phyloP scores from a whole-genome alignment of 2,888 invertebrate species.

The Anarsia innoxiella region DNA sequence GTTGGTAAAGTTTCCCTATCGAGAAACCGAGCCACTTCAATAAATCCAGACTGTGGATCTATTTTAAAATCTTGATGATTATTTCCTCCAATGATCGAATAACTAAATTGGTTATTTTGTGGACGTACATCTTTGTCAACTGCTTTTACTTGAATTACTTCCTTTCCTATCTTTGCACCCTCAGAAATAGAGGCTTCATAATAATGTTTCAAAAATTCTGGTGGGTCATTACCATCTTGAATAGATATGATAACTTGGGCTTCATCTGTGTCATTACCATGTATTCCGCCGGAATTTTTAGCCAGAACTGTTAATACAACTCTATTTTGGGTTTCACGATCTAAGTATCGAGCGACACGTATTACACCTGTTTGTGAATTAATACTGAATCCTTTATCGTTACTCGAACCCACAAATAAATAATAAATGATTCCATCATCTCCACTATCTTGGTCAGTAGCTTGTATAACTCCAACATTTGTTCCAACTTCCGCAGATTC shows the following conservation, averaged over 20 bases:
- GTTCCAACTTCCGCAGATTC: slow-evolving; percentile 92
- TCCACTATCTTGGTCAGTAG: slow-evolving; percentile 91
- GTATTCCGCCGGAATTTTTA: slow-evolving; percentile 94
- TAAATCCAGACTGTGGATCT: slow-evolving; percentile 88
- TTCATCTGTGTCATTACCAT: slow-evolving; percentile 96
- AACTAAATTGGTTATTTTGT: slow-evolving; percentile 94
- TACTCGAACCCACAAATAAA: slow-evolving; percentile 94
- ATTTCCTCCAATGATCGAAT: slow-evolving; percentile 91
- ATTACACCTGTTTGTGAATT: slow-evolving; percentile 89
- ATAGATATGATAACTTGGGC: slow-evolving; percentile 95
- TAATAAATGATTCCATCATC: slow-evolving; percentile 92
- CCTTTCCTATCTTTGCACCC: slow-evolving; percentile 83
- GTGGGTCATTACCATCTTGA: slow-evolving; percentile 97
- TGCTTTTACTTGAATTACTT: slow-evolving; percentile 86
- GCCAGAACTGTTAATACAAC: slow-evolving; percentile 94
- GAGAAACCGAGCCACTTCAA: slow-evolving; percentile 83
- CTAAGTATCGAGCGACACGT: slow-evolving; percentile 86
- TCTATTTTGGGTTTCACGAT: slow-evolving; percentile 91
- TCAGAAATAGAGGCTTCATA: slow-evolving; percentile 90
- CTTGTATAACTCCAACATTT: slow-evolving; percentile 89
- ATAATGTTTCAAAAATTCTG: slow-evolving; percentile 86
- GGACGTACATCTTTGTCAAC: slow-evolving; percentile 93
- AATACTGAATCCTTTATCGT: slow-evolving; percentile 91
- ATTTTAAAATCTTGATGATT: slow-evolving; percentile 89
- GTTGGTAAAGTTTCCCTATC: slow-evolving; percentile 87